These are phyloP conservation scores for Selenia dentaria DNA, from an alignment of 2,888 invertebrate species.

Conservation along the genomic window DNA sequence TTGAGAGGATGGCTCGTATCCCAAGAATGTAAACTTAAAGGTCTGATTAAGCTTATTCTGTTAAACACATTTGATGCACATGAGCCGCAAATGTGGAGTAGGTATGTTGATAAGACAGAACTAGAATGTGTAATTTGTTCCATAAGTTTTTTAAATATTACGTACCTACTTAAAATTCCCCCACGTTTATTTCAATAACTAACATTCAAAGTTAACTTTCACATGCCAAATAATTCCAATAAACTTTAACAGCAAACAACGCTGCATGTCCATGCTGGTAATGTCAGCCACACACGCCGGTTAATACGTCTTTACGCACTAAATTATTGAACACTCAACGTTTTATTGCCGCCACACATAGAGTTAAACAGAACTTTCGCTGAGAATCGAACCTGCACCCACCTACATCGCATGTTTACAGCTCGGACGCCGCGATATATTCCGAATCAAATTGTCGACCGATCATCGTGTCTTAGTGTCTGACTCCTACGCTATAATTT, in stretches of 20 bases:
- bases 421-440: conserved; percentile 66
- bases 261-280: conserved; percentile 12
- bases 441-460: conserved; percentile 75
- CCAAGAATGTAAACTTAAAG: too few species aligned
- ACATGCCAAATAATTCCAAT: too few species aligned
- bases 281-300: conserved; percentile 17
- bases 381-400: conserved; percentile 57
- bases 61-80: too few species aligned
- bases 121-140: too few species aligned
- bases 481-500: conserved; percentile 60
- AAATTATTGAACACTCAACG: conserved; percentile 43
- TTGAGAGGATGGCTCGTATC: too few species aligned
- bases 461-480: conserved; percentile 62
- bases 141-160: too few species aligned
- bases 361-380: conserved; percentile 57
- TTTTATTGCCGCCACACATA: conserved; percentile 60
- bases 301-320: conserved; percentile 39
- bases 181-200: too few species aligned
- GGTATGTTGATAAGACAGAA: too few species aligned
- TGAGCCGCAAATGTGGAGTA: too few species aligned
- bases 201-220: neutral
- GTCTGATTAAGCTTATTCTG: too few species aligned
- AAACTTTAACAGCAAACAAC: conserved; percentile 2
- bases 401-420: conserved; percentile 65
- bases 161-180: too few species aligned